Percentiles rank a stretch among this genome's conserved stretches.
These are phyloP conservation scores for Drosophila pseudotalamancana DNA, from an alignment of 2,888 invertebrate genomes.

Conservation along the genomic window DNA sequence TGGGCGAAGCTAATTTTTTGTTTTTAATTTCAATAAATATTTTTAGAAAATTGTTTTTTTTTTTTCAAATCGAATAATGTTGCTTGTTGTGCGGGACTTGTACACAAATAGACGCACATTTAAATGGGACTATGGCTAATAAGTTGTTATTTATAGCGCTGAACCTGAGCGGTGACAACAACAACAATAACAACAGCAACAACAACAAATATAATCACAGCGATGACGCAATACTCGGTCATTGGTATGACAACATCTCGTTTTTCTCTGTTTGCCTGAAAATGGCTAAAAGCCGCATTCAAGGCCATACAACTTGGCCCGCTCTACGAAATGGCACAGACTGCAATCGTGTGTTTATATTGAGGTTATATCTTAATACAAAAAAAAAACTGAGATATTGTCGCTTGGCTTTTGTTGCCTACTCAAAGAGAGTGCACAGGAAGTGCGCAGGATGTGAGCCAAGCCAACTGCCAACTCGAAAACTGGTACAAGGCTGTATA, in stretches of 20 bases:
- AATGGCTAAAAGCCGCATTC: conserved; percentile 59
- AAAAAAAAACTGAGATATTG: conserved; percentile 1
- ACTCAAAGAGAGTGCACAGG: conserved; percentile 44
- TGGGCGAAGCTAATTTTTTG: conserved; percentile 49
- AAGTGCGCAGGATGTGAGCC: conserved; percentile 38
- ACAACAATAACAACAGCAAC: background rate
- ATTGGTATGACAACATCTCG: conserved; percentile 64
- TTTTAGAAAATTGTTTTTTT: background rate
- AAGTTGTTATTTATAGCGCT: conserved; percentile 66
- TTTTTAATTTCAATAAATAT: background rate
- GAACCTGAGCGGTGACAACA: conserved; percentile 41
- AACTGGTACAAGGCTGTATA: conserved; percentile 53
- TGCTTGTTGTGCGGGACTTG: background rate
- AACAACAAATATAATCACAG: conserved; percentile 17
- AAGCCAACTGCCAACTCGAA: conserved; percentile 8
- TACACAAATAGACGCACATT: conserved; percentile 6
- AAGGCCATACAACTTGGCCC: conserved; percentile 45
- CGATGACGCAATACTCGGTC: conserved; percentile 50
- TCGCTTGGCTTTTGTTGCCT: conserved; percentile 22
- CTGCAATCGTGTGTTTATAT: conserved; percentile 15
- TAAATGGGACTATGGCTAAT: conserved; percentile 39
- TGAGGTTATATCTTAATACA: background rate
- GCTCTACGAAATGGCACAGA: conserved; percentile 37
- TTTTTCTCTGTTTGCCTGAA: conserved; percentile 42
- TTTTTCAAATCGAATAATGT: background rate